Percentiles rank a stretch among this genome's conserved stretches.
These are phyloP conservation scores for Deilephila porcellus DNA, from an alignment of 2,888 invertebrate genomes.

Conservation along the genomic window DNA sequence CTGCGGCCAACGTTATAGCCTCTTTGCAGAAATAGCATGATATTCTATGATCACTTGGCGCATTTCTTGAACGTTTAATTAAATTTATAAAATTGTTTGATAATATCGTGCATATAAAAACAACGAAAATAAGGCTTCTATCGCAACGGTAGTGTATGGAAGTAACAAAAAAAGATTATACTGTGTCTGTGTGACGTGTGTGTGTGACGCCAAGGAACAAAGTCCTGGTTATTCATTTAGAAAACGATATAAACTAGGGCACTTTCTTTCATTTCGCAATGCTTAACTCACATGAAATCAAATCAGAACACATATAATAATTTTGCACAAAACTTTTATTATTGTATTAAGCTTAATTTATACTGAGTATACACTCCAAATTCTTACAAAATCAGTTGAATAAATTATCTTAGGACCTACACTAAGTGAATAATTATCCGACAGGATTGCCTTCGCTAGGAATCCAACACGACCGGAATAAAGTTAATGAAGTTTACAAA, in stretches of 20 bases:
- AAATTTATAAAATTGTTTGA: neutral
- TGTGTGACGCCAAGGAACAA: too few relatives aligned
- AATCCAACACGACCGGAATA: neutral
- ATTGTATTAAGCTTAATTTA: neutral
- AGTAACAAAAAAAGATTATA: too few relatives aligned
- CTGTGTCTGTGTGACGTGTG: too few relatives aligned
- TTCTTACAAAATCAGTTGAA: neutral
- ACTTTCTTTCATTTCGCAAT: too few relatives aligned
- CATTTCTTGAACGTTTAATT: neutral
- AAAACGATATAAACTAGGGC: too few relatives aligned
- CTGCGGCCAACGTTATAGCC: neutral
- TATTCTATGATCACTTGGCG: conserved; percentile 6
- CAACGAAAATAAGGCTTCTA: neutral
- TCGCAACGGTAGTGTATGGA: neutral
- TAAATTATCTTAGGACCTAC: neutral
- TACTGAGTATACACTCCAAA: neutral
- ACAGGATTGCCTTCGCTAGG: neutral
- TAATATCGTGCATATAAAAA: neutral
- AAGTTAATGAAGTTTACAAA: neutral
- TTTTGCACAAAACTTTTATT: neutral
- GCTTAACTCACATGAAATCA: too few relatives aligned
- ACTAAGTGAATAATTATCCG: neutral
- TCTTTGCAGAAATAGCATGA: neutral
- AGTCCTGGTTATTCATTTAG: too few relatives aligned
- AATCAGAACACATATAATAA: too few relatives aligned